A percentile compares a stretch with the other conserved stretches of the same genome.
Evolutionary conservation across 2,888 invertebrate species (phyloP).

Genomic region (Keiferia lycopersicella): DNA sequence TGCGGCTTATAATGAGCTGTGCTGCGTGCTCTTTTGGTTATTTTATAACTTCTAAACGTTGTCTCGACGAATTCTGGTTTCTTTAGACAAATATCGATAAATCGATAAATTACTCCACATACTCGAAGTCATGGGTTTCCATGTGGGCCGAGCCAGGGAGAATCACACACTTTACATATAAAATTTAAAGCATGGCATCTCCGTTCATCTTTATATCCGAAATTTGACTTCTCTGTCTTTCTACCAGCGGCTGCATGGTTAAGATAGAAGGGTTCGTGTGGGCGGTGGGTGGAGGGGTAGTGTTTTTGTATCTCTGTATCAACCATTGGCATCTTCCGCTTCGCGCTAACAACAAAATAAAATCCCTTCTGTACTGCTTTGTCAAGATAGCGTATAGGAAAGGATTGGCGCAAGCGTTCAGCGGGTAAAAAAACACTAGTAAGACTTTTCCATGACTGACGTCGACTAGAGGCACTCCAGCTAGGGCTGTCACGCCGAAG

Average conservation of each 20-base stretch:
- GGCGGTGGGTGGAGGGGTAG: constrained; percentile 70
- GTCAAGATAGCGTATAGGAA: constrained; percentile 95
- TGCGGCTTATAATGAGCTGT: too few species aligned
- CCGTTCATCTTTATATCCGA: constrained; percentile 62
- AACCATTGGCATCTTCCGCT: constrained; percentile 76
- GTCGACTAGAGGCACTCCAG: constrained; percentile 91
- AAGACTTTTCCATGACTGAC: constrained; percentile 90
- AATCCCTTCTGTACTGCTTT: constrained; percentile 90
- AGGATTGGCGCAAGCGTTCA: constrained; percentile 96
- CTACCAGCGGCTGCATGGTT: constrained; percentile 62
- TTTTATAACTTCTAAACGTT: too few species aligned
- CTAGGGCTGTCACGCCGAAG: constrained; percentile 92
- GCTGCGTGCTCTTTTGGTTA: too few species aligned
- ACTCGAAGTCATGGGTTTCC: too few species aligned
- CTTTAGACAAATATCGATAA: too few species aligned
- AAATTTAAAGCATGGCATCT: constrained; percentile 56
- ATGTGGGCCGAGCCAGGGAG: too few species aligned
- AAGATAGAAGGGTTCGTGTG: constrained; percentile 70
- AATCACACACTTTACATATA: constrained; percentile 31
- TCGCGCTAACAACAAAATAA: constrained; percentile 84
- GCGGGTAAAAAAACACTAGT: constrained; percentile 93
- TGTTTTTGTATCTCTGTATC: constrained; percentile 64
- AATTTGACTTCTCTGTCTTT: constrained; percentile 61
- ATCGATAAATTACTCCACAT: too few species aligned
- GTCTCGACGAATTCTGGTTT: too few species aligned